These are phyloP conservation scores for Pocillopora verrucosa DNA, from an alignment of 64 coral and sea anemone genomes.

Conservation along the genomic window DNA sequence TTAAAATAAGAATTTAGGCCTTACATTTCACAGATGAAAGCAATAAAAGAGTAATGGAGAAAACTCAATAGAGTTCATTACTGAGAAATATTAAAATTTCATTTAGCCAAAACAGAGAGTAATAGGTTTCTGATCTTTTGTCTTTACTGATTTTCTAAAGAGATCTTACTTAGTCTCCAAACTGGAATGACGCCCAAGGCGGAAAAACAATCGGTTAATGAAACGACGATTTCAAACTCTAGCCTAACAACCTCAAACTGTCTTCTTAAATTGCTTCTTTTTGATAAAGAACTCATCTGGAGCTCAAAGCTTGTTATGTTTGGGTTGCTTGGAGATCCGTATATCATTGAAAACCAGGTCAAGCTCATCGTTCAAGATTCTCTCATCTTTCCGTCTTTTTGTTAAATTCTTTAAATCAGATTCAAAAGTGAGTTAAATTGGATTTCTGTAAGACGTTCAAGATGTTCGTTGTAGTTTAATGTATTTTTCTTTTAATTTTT, in stretches of 20 bases:
- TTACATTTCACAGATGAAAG: not conserved
- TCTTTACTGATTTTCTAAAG: not conserved
- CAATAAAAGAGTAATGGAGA: not conserved
- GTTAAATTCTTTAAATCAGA: too few relatives aligned
- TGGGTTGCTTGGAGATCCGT: not conserved
- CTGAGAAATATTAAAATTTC: not conserved
- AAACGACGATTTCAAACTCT: not conserved
- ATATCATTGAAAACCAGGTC: too few relatives aligned
- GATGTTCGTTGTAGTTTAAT: too few relatives aligned
- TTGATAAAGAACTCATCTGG: not conserved
- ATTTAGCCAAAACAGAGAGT: not conserved
- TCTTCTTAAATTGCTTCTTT: not conserved
- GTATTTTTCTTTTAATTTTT: too few relatives aligned
- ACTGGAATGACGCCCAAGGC: not conserved
- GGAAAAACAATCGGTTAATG: not conserved
- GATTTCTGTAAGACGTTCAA: too few relatives aligned
- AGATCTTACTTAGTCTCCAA: not conserved
- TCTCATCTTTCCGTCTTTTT: too few relatives aligned
- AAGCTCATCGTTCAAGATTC: too few relatives aligned
- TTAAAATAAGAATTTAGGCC: not conserved
- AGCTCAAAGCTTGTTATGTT: not conserved
- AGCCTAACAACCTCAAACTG: not conserved
- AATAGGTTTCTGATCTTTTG: not conserved
- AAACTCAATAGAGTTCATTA: not conserved
- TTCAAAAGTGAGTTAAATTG: too few relatives aligned